Evolutionary conservation across 2,113 vertebrate genomes (phyloP), one percentile per base, ranked within the genome.

Genomic region (Tragulus kanchil): DNA sequence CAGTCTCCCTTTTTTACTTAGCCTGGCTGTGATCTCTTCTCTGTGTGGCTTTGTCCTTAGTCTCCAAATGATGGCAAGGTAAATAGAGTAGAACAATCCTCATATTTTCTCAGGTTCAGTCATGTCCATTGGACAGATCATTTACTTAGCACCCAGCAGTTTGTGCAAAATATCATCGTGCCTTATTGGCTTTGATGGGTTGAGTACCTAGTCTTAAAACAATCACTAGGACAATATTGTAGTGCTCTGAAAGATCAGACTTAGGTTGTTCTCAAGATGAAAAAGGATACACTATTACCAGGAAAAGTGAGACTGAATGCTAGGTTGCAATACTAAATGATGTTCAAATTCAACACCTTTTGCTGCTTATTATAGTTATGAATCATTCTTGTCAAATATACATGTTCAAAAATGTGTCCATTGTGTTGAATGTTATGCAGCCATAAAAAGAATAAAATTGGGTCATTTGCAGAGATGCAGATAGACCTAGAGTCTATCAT

Each of bases 201-300:
- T 84, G 36, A 13, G 26, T 75, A 12, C 12, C 25, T 85, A n/a
- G 31, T 84, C 28, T 36, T 84, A 88, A 95, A 88, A 45, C 36
- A 65, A 45, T 91, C 86, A 73, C 8, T 69, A 4, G 52, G 84
- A 85, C 1, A 12, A 15, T 59, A 79, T 92, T 75, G 85, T 16
- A n/a, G 8, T 81, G 21, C 21, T 75, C 19, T 89, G 42, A 85
- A 64, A 73, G 9, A 31, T 85, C n/a, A 91, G 31, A 75, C 26
- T 77, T 97, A 93, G 10, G 67, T 88, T 88, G 61, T 84, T 69
- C 65, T 42, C 36, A 62, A 88, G 56, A 87, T 61, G 12, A 88
- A 91, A 79, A 89, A 14, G 59, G 56, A 45, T 11, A 42, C 31
- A 85, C 12, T 84, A 65, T 87, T 84, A 36, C 19, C 42, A 52